These are phyloP conservation scores for Galerucella nymphaeae DNA, from an alignment of 2,888 invertebrate species.

Conservation along the genomic window DNA sequence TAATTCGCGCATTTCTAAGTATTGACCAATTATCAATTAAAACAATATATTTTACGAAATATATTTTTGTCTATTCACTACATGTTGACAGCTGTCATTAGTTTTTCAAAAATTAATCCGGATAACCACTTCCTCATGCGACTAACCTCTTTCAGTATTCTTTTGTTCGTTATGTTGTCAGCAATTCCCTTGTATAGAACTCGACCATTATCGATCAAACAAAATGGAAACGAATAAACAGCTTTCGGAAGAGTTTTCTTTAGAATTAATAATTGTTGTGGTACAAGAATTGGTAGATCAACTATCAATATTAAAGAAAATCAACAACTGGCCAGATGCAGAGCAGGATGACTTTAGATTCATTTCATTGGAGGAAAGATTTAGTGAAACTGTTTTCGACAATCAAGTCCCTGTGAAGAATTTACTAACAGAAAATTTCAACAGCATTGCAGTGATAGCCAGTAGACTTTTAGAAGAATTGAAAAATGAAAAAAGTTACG, in stretches of 20 bases:
- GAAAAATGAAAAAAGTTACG: constrained; percentile 34
- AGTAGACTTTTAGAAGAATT: constrained; percentile 44
- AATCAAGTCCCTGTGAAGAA: constrained; percentile 29
- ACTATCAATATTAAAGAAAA: constrained; percentile 44
- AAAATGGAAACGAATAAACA: constrained; percentile 14
- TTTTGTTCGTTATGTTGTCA: no score
- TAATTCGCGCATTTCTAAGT: no score
- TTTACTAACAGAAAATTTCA: constrained; percentile 41
- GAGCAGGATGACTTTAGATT: constrained; percentile 36
- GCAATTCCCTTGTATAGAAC: no score
- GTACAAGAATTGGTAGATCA: constrained; percentile 45
- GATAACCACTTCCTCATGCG: no score
- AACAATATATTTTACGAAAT: no score
- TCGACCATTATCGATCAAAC: constrained; percentile 10
- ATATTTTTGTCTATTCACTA: no score
- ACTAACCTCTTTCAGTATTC: no score
- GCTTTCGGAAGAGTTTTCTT: constrained; percentile 29
- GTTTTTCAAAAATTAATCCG: no score
- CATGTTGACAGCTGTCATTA: no score
- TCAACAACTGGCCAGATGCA: constrained; percentile 41
- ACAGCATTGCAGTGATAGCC: constrained; percentile 42
- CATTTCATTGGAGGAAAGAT: constrained; percentile 42
- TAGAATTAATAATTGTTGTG: constrained; percentile 35
- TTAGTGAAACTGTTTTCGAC: constrained; percentile 12
- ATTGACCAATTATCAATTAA: no score